Evolutionary conservation across 92 coral and sea anemone genomes (phyloP), one percentile per base, ranked within the genome.

Genomic region (Palythoa heliodiscus): DNA sequence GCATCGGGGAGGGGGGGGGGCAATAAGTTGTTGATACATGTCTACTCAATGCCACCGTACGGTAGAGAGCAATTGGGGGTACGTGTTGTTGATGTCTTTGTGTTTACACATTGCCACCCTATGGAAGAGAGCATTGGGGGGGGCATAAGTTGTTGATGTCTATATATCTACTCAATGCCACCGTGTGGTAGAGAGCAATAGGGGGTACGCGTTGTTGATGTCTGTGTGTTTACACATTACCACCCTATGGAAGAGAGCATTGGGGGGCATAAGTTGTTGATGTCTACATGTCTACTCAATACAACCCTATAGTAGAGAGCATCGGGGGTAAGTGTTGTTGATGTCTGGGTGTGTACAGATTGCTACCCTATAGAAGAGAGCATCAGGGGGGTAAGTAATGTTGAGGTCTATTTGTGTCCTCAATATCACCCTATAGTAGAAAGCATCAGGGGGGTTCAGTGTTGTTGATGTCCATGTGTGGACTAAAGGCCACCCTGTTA

Each of bases 161-260:
- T 8, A 14, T 86, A 24, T 47, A 20, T 29, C 35, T 22, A 43
- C 48, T 7, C 48, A 73, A 19, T 55, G 58, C 11, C 77, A 47
- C 58, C 58, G 37, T 17, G n/a, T 73, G 78, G 38, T 20, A 57
- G 58, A 50, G 38, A 50, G 38, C 11, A 73, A 48, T 0, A n/a
- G 37, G 78, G 89, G 91, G 98, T 82, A 10, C 22, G 71, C 29
- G 2, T 22, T 71, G n/a, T 5, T 25, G 73, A 69, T 13, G 11
- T 29, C 73, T 12, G 73, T 48, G 75, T 94, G 48, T 43, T 2
- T 43, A 43, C 48, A 4, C 48, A 93, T 82, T 95, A 95, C 0
- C 98, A 95, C 87, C 95, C 98, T 86, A 76, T 90, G 61, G 95
- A 90, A 75, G 98, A 95, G 71, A 93, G 88, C 58, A 93, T 95